These are phyloP conservation scores for Micromussa lordhowensis DNA, from an alignment of 92 coral and sea anemone species.

Conservation along the genomic window DNA sequence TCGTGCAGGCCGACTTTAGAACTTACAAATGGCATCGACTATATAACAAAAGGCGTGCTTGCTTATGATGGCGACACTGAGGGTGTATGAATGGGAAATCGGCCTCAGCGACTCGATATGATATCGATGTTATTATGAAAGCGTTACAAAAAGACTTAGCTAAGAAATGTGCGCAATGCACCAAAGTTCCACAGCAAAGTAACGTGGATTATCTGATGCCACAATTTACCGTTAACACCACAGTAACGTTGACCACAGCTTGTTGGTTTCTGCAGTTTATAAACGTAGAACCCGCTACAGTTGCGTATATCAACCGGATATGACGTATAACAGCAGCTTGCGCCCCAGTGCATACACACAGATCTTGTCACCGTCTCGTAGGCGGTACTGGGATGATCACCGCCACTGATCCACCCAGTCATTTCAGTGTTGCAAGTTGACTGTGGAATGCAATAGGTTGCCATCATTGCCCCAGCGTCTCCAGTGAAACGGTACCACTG, in stretches of 20 bases:
- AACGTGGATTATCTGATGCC: not conserved
- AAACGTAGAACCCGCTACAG: constrained; percentile 34
- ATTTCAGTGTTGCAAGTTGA: not conserved
- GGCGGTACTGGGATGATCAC: not conserved
- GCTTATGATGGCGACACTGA: too few species aligned
- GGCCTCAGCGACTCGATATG: too few species aligned
- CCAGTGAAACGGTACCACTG: constrained; percentile 44
- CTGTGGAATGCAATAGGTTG: constrained; percentile 27
- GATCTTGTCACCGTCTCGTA: not conserved
- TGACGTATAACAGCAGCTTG: not conserved
- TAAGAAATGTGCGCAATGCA: not conserved
- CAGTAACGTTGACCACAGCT: constrained; percentile 13
- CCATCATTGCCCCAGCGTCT: constrained; percentile 44
- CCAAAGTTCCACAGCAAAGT: not conserved
- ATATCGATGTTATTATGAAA: too few species aligned
- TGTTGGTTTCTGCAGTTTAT: not conserved
- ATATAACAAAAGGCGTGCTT: too few species aligned
- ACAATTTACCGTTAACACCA: constrained; percentile 36
- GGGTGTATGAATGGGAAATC: too few species aligned
- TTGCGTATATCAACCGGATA: constrained; percentile 6
- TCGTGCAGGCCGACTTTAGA: too few species aligned
- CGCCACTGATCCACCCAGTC: constrained; percentile 23
- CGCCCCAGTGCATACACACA: not conserved
- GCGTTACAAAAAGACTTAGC: too few species aligned
- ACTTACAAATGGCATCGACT: too few species aligned